Percentiles rank a stretch among this genome's conserved stretches.
Conservation (phyloP, 1,140 invertebrate genomes). For the Campodea augens region DNA sequence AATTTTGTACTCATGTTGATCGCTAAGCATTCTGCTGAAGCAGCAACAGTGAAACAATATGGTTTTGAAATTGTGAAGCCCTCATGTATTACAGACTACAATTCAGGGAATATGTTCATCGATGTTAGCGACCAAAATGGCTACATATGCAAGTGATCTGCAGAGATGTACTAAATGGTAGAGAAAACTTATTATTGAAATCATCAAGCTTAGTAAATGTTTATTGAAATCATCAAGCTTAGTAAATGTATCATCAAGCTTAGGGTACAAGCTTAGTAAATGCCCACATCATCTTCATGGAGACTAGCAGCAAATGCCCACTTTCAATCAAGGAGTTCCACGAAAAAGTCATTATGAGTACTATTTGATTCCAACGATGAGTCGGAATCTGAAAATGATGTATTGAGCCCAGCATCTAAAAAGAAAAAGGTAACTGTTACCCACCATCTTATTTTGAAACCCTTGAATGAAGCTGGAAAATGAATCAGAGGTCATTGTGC, state of each 20-base stretch:
- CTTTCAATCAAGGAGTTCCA: constrained; percentile 2
- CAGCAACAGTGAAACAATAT: constrained; percentile 10
- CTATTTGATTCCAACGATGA: background rate
- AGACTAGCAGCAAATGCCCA: constrained; percentile 3
- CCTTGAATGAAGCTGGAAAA: background rate
- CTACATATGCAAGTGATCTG: constrained; percentile 2
- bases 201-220: too few relatives aligned
- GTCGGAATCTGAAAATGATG: background rate
- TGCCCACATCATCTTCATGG: constrained; percentile 4
- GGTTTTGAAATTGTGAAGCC: constrained; percentile 15
- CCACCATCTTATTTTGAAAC: background rate
- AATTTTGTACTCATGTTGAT: constrained; percentile 14
- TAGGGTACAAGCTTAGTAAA: constrained; percentile 6
- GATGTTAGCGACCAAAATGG: constrained; percentile 10
- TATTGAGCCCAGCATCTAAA: background rate
- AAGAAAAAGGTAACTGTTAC: background rate
- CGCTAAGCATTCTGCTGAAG: constrained; percentile 9
- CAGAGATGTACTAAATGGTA: constrained; percentile 8
- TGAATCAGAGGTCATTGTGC: background rate
- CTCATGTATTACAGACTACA: constrained; percentile 5
- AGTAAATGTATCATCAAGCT: too few relatives aligned
- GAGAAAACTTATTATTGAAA: constrained; percentile 9
- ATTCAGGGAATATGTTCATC: constrained; percentile 5
- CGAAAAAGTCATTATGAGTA: background rate
- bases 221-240: too few relatives aligned